These are phyloP conservation scores for Mycteria americana DNA, from an alignment of 2,797 vertebrate species.

Conservation along the genomic window DNA sequence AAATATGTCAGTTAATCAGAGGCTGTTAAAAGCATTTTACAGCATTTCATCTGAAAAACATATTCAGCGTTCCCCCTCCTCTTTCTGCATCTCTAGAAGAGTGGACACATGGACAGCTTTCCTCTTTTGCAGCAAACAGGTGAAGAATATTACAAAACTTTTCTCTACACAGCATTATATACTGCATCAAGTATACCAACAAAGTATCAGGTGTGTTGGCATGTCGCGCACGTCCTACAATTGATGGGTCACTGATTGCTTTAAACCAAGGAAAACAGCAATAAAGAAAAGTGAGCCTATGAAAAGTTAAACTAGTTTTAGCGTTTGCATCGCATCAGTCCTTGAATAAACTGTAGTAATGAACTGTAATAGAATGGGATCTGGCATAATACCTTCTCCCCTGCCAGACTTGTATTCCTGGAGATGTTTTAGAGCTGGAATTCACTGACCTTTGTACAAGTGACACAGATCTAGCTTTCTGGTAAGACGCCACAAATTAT, in stretches of 20 bases:
- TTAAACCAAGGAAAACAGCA: neutral
- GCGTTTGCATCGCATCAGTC: neutral
- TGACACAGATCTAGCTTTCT: constrained; percentile 52
- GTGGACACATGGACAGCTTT: neutral
- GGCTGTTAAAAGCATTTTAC: neutral
- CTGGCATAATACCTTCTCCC: neutral
- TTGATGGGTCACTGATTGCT: neutral
- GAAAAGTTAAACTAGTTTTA: neutral
- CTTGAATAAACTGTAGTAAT: neutral
- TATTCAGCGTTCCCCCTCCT: neutral
- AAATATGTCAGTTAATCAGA: constrained; percentile 13
- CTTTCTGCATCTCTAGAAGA: neutral
- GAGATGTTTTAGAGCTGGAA: constrained; percentile 30
- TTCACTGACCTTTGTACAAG: constrained; percentile 43
- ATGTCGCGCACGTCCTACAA: fast-evolving
- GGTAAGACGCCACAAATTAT: constrained; percentile 52
- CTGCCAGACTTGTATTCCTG: constrained; percentile 9
- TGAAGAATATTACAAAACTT: fast-evolving
- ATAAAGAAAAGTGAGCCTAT: neutral
- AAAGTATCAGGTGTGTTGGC: neutral
- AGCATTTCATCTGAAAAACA: neutral
- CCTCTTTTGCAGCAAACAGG: neutral
- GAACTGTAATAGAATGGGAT: neutral
- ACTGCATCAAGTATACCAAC: neutral
- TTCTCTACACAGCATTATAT: neutral